A percentile compares a stretch with the other conserved stretches of the same genome.
Conservation (phyloP, 2,113 vertebrate genomes). For the Hyaena hyaena region DNA sequence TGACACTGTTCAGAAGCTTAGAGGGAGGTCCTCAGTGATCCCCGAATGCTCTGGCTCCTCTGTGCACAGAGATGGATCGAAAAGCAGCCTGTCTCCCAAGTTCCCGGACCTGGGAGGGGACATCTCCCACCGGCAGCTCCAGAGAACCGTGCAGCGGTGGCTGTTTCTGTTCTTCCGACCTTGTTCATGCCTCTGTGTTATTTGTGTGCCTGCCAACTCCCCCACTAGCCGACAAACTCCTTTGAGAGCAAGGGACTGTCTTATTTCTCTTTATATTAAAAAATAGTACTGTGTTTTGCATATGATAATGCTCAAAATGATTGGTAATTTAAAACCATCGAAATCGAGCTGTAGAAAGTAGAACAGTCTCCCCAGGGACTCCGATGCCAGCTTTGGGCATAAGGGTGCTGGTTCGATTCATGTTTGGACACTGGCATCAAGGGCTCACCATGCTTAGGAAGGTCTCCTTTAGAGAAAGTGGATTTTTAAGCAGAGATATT, state of each 20-base stretch:
- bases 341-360: constrained; percentile 18
- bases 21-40: background rate
- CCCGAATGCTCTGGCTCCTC: background rate
- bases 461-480: background rate
- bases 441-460: background rate
- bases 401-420: background rate
- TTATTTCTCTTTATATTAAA: background rate
- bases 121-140: fast-evolving
- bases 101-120: background rate
- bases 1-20: constrained; percentile 22
- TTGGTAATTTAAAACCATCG: constrained; percentile 1
- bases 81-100: background rate
- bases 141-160: fast-evolving
- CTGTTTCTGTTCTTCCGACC: background rate
- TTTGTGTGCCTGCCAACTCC: background rate
- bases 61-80: background rate
- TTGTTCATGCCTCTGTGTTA: background rate
- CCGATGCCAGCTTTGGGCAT: background rate
- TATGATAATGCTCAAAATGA: background rate
- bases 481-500: background rate
- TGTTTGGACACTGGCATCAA: background rate
- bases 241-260: background rate
- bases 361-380: background rate
- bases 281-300: background rate
- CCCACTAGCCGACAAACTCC: background rate